A percentile compares a stretch with the other conserved stretches of the same genome.
Conservation (phyloP, 53 echinoderm and acorn worm species). For the Henricia sp. region DNA sequence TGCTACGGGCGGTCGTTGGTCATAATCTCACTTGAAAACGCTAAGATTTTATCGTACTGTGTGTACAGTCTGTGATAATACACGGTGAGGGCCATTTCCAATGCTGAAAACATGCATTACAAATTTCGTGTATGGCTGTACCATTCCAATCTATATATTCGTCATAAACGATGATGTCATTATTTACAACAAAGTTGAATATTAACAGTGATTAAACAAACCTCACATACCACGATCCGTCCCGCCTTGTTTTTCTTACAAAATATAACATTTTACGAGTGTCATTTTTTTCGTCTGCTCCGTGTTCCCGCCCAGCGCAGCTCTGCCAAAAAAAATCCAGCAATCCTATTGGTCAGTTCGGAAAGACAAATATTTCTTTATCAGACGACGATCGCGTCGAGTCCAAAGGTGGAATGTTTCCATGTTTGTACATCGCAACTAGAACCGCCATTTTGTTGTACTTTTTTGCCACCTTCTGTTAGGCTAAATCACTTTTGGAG, state of each 20-base stretch:
- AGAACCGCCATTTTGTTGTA: constrained; percentile 26
- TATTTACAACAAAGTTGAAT: constrained; percentile 35
- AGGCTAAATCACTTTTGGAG: not conserved
- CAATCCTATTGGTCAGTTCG: constrained; percentile 31
- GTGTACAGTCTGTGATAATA: too few species aligned
- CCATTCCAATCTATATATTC: not conserved
- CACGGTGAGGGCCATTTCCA: too few species aligned
- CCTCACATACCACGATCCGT: constrained; percentile 17
- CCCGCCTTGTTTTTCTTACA: not conserved
- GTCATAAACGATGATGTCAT: constrained; percentile 33
- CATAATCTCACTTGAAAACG: too few species aligned
- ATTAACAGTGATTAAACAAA: constrained; percentile 45
- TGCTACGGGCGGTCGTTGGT: too few species aligned
- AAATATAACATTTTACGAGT: not conserved
- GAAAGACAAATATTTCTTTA: not conserved
- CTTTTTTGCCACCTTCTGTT: not conserved
- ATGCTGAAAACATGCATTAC: too few species aligned
- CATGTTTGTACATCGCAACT: not conserved
- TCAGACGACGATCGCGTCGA: constrained; percentile 47
- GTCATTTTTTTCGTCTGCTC: not conserved
- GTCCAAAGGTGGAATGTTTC: constrained; percentile 53
- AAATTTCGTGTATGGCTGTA: not conserved
- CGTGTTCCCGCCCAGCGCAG: constrained; percentile 43
- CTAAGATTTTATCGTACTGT: too few species aligned
- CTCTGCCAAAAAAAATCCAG: not conserved